Conservation (phyloP, 2,888 invertebrate genomes). For the Oscheius sp. region DNA sequence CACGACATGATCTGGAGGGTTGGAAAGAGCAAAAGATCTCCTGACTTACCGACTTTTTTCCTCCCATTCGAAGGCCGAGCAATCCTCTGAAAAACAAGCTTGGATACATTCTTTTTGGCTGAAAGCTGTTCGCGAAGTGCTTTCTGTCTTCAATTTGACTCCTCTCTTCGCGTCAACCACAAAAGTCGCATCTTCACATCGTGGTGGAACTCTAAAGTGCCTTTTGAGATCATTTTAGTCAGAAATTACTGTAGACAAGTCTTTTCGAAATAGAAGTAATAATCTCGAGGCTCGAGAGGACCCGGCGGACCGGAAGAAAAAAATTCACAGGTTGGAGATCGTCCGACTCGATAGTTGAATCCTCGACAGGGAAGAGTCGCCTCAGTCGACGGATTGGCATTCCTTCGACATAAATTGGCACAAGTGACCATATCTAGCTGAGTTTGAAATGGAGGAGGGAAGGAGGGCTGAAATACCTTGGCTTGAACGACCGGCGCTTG, state of each 20-base stretch:
- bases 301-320: constrained; percentile 31
- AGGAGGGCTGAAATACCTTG: constrained; percentile 6
- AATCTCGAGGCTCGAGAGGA: not conserved
- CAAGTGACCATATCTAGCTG: constrained; percentile 51
- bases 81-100: constrained; percentile 41
- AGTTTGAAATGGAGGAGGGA: not conserved
- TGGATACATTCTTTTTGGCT: constrained; percentile 41
- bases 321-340: constrained; percentile 53
- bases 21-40: constrained; percentile 61
- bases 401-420: constrained; percentile 44
- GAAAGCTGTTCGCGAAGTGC: constrained; percentile 8
- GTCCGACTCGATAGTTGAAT: constrained; percentile 53
- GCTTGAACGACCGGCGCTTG: not conserved
- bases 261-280: constrained; percentile 42
- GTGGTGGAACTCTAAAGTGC: constrained; percentile 26
- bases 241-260: constrained; percentile 33
- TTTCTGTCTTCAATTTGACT: constrained; percentile 32
- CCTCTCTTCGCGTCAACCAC: constrained; percentile 41
- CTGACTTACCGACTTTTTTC: constrained; percentile 33
- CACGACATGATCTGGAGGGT: not conserved
- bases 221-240: not conserved
- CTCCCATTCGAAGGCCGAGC: constrained; percentile 44
- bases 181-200: constrained; percentile 47
- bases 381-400: constrained; percentile 49
- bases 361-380: constrained; percentile 47